Base-by-base conservation (phyloP, 2,888 invertebrate genomes). In the Mimas tiliae region DNA sequence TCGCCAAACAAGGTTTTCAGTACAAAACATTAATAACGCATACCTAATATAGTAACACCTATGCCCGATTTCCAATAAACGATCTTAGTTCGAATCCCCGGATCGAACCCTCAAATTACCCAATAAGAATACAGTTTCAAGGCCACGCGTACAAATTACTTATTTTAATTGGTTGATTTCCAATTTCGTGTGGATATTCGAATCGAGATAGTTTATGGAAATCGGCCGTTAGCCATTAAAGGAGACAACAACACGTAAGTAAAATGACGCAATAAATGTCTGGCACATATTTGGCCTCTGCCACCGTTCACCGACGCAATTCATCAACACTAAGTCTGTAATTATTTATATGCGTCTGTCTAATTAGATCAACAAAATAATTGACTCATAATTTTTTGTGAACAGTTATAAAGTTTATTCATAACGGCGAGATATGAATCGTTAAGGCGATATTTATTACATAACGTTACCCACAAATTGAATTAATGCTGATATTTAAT, bases 201-300 rank as follows among this genome's bases (percentile, higher is more conserved):
- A 3, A 27, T 27, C 27, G 4, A 27, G 4, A 27, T 27, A 27
- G 27, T 27, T 27, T 27, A 27, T 27, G 1, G 4, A 27, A 27
- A 27, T 27, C 27, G 2, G 27, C 27, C 27, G 27, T 64, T 64
- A 47, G 34, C 63, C 51, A 64, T 64, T 51, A 51, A 64, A 64
- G 63, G 63, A 51, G 38, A 64, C 34, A 51, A 50, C 34, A 58
- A 64, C 34, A 64, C 12, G 55, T 55, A 19, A 38, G 19, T 38
- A 51, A 38, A 64, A 42, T 64, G 51, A 64, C 38, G 63, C 38
- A 64, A 64, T 64, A 58, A 55, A 19, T 58, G 19, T 38, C 38
- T 38, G 38, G 33, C 38, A 34, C 38, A 19, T 58, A 38, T 34
- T 12, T 58, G 55, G 38, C 38, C n/a, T n/a, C 27, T 27, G 27